A percentile compares a stretch with the other conserved stretches of the same genome.
Conservation (phyloP, 2,113 vertebrate species). For the Oncorhynchus clarkii region DNA sequence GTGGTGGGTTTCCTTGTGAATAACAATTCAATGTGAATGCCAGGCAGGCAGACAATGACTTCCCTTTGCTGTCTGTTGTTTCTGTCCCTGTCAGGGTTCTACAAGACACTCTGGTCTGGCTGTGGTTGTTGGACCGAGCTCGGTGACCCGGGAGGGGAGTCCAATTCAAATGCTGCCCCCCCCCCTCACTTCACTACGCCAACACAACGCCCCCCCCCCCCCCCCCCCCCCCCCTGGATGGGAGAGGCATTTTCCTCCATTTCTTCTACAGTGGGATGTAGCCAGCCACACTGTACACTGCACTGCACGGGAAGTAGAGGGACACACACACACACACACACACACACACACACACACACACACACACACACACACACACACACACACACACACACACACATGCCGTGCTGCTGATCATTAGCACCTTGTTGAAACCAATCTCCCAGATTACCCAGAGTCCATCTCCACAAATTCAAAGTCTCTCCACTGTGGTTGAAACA, state of each 20-base stretch:
- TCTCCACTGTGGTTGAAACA: slow-evolving; percentile 54
- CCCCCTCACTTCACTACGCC: slow-evolving; percentile 32
- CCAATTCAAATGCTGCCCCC: slow-evolving; percentile 22
- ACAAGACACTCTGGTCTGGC: slow-evolving; percentile 59
- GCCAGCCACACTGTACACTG: too few species aligned
- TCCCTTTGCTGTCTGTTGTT: slow-evolving; percentile 65
- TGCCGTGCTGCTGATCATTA: slow-evolving; percentile 44
- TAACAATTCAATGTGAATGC: slow-evolving; percentile 41
- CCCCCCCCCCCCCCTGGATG: slow-evolving; percentile 18
- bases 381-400: too few species aligned
- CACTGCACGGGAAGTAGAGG: too few species aligned
- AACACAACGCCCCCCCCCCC: slow-evolving; percentile 17
- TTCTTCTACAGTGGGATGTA: slow-evolving; percentile 2
- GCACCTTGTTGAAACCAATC: slow-evolving; percentile 42
- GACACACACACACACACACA: too few species aligned
- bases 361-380: too few species aligned
- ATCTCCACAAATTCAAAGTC: slow-evolving; percentile 60
- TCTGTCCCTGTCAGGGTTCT: slow-evolving; percentile 54
- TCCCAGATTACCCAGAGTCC: slow-evolving; percentile 56
- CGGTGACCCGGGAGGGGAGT: slow-evolving; percentile 31
- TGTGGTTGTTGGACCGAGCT: slow-evolving; percentile 61
- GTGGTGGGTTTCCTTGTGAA: slow-evolving; percentile 19
- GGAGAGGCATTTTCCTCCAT: slow-evolving; percentile 18
- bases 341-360: too few species aligned
- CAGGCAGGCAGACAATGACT: slow-evolving; percentile 44